These are phyloP conservation scores for Calliopsis andreniformis DNA, from an alignment of 1,140 invertebrate species.

Conservation along the genomic window DNA sequence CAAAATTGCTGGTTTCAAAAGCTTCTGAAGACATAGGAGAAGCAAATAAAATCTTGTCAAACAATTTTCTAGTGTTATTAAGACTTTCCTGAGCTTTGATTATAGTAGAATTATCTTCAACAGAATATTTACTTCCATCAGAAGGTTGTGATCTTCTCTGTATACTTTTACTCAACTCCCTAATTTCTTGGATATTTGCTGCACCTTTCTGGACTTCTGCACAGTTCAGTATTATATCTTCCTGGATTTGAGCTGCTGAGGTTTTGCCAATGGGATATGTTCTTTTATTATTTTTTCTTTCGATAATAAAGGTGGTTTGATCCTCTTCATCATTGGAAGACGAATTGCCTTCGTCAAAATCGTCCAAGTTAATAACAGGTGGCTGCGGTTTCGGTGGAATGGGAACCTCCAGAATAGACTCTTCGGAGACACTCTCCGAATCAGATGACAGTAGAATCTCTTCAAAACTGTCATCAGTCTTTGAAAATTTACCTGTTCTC, in stretches of 20 bases:
- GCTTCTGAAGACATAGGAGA: no score
- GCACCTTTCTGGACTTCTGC: slow-evolving; percentile 57
- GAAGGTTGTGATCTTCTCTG: neutral
- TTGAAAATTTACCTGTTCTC: slow-evolving; percentile 2
- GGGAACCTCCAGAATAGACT: slow-evolving; percentile 77
- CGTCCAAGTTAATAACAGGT: slow-evolving; percentile 71
- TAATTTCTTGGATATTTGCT: slow-evolving; percentile 66
- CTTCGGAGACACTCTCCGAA: slow-evolving; percentile 65
- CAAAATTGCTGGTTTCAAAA: slow-evolving; percentile 11
- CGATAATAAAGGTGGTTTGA: neutral
- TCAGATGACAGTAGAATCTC: slow-evolving; percentile 39
- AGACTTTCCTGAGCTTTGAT: no score
- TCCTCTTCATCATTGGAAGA: neutral
- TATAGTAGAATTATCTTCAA: no score
- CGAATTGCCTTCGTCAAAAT: slow-evolving; percentile 62
- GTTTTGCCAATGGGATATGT: neutral
- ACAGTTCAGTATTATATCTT: slow-evolving; percentile 70
- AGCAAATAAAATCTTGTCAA: no score
- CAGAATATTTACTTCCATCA: neutral
- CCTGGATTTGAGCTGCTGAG: neutral
- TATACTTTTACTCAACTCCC: slow-evolving; percentile 44
- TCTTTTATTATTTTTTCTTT: neutral
- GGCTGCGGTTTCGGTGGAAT: slow-evolving; percentile 75
- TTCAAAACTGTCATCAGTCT: neutral
- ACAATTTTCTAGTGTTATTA: neutral